Conservation (phyloP, 1,140 invertebrate genomes). For the Rhynchophorus ferrugineus region DNA sequence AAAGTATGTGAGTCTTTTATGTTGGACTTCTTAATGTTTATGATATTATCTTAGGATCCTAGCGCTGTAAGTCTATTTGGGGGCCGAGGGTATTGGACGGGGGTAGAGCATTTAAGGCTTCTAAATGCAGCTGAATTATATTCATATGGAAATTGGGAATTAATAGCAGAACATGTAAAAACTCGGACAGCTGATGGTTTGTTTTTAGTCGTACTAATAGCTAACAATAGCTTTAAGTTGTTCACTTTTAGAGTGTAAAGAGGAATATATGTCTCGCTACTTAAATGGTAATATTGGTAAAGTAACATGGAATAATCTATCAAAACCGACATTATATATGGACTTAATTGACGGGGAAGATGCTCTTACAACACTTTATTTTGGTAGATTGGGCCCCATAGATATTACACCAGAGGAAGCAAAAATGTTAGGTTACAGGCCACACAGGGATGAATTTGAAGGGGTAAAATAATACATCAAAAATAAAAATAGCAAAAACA, state of each 20-base stretch:
- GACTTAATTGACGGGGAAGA: slow-evolving; percentile 70
- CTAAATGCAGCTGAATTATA: slow-evolving; percentile 91
- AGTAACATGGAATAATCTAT: slow-evolving; percentile 69
- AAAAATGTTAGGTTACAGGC: slow-evolving; percentile 86
- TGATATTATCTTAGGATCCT: slow-evolving; percentile 51
- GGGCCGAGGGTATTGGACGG: slow-evolving; percentile 75
- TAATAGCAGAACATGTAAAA: slow-evolving; percentile 79
- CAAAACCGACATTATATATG: slow-evolving; percentile 59
- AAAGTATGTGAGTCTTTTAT: slow-evolving; percentile 47
- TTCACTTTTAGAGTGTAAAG: slow-evolving; percentile 68
- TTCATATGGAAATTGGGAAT: slow-evolving; percentile 94
- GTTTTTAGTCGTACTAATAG: neutral
- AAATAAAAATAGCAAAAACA: no score
- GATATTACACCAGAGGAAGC: slow-evolving; percentile 78
- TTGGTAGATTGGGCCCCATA: slow-evolving; percentile 65
- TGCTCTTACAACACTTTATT: slow-evolving; percentile 60
- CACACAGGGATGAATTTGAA: slow-evolving; percentile 93
- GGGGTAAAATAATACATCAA: no score
- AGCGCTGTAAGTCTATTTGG: slow-evolving; percentile 69
- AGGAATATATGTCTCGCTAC: slow-evolving; percentile 85
- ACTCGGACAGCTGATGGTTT: slow-evolving; percentile 77
- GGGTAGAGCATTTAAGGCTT: slow-evolving; percentile 80
- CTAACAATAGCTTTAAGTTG: neutral
- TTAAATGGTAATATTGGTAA: slow-evolving; percentile 84
- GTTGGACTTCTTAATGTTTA: slow-evolving; percentile 4